These are phyloP conservation scores for Echinarachnius parma DNA, from an alignment of 53 echinoderm and acorn worm species.

Conservation along the genomic window DNA sequence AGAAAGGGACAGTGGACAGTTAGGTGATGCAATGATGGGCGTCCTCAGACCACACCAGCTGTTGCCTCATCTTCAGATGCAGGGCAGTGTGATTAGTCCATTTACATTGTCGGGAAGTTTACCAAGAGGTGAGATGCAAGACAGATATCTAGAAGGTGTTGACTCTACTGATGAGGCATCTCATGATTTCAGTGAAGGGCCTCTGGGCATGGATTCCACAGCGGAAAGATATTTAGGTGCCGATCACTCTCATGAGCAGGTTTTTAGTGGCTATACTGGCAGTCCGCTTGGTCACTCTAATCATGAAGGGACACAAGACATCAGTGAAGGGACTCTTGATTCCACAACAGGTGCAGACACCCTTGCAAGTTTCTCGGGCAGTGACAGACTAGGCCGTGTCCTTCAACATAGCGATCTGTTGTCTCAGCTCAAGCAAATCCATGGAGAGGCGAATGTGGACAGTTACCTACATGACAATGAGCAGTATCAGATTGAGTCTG, in stretches of 20 bases:
- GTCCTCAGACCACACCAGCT: slow-evolving; percentile 30
- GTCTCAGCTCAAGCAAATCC: too few species aligned
- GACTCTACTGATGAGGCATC: neutral
- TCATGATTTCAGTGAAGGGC: neutral
- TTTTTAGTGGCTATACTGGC: neutral
- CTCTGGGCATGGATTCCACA: too few species aligned
- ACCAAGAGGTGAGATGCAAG: slow-evolving; percentile 6
- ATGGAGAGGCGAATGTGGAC: too few species aligned
- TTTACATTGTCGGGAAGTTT: neutral
- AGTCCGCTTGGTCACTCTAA: too few species aligned
- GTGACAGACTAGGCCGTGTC: too few species aligned
- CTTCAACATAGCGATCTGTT: too few species aligned
- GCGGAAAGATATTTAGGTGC: too few species aligned
- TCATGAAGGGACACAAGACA: neutral
- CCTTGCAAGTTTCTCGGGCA: too few species aligned
- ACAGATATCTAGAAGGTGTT: neutral
- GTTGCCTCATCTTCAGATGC: slow-evolving; percentile 20
- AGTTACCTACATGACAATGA: too few species aligned
- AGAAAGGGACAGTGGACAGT: neutral
- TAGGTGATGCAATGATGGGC: slow-evolving; percentile 16
- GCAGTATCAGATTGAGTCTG: too few species aligned
- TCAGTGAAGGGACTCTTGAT: slow-evolving; percentile 33
- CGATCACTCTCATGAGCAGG: neutral
- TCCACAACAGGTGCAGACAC: too few species aligned
- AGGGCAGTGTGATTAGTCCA: neutral